phyloP scores from a whole-genome alignment of 2,797 vertebrate genomes.

The Rhinella marina region DNA sequence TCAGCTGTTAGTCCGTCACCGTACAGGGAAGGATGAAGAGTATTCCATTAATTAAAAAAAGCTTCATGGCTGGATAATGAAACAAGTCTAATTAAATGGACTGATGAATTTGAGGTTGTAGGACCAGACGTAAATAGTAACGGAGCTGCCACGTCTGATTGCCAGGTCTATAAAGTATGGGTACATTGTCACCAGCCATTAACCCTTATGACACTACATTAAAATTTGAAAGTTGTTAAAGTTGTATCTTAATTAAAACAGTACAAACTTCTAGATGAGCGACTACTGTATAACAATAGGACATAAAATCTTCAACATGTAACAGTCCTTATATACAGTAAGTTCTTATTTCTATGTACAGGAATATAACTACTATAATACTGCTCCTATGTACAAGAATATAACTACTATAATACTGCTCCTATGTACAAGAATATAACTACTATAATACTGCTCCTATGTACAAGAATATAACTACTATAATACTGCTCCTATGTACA shows the following conservation, averaged over 20 bases:
- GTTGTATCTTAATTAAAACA: not conserved
- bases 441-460: not conserved
- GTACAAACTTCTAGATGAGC: not conserved
- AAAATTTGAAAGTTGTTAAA: not conserved
- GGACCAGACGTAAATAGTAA: conserved; percentile 30
- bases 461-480: not conserved
- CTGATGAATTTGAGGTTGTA: conserved; percentile 19
- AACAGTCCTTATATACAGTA: not conserved
- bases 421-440: not conserved
- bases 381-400: not conserved
- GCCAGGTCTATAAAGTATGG: conserved; percentile 42
- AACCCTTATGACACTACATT: not conserved
- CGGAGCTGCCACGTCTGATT: not conserved
- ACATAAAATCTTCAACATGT: not conserved
- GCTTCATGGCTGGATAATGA: conserved; percentile 11
- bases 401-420: not conserved
- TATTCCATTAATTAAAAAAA: conserved; percentile 9
- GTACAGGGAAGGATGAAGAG: not conserved
- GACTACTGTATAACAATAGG: not conserved
- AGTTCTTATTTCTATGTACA: not conserved
- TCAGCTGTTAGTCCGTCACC: not conserved
- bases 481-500: not conserved
- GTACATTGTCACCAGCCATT: conserved; percentile 3
- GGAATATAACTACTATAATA: not conserved
- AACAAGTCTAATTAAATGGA: conserved; percentile 48